Base-by-base conservation (phyloP, 1,140 invertebrate species). In the Bombus superbus region DNA sequence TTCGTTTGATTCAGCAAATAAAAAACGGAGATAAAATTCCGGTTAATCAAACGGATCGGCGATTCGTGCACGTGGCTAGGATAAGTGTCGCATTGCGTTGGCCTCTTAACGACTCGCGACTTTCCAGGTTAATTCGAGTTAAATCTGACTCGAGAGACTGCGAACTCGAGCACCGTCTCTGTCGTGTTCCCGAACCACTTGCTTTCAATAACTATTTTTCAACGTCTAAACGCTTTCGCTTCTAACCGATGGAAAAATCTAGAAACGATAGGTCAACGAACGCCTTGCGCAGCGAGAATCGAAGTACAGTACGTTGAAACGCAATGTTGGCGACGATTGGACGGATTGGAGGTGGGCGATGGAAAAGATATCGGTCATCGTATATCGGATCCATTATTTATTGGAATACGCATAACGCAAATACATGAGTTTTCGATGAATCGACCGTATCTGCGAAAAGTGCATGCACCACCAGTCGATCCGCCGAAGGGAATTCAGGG, bases 361-460 rank as follows among this genome's bases (percentile, higher is more conserved):
- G 38, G 74, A 32, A 81, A 74, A 72, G 80, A 88, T 85, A 86
- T 81, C 80, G 62, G 42, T 42, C 76, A 79, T 18, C 66, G 44
- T 85, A 64, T 89, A 89, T 89, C 88, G 57, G 81, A 89, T 89
- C 85, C 88, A 85, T 88, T 89, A 89, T 89, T 89, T 89, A 89
- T 88, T 79, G 73, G 85, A 79, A 83, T 73, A 47, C 42, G 81
- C 83, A 64, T 88, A 88, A 86, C 81, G 83, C 75, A 82, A 82
- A 86, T 86, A 89, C 85, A 86, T 80, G 80, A 85, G 89, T 86
- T 80, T 77, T 83, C 80, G 84, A 89, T 89, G 83, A 83, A 89
- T 88, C 83, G 87, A 74, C 64, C 47, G 88, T 77, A 86, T 72
- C 82, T 62, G 78, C 87, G 88, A 89, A 89, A 89, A 89, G 88